phyloP scores from a whole-genome alignment of 2,113 vertebrate genomes.

The Dunckerocampus dactyliophorus region DNA sequence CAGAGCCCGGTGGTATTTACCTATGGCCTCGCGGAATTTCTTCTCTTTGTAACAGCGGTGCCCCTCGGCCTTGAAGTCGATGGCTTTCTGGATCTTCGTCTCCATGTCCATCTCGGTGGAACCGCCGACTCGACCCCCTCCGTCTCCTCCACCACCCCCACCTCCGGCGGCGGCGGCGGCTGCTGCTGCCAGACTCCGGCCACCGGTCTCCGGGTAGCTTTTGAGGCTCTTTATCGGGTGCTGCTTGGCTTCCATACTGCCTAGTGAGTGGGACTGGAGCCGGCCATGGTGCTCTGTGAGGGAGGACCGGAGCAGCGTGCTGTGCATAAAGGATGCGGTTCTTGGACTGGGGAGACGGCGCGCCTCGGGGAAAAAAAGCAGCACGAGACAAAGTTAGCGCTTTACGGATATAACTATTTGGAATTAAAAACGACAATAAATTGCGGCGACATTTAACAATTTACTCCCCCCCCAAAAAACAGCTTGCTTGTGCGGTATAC shows the following conservation, averaged over 20 bases:
- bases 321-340: slow-evolving; percentile 74
- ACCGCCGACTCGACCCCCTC: slow-evolving; percentile 47
- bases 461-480: no score
- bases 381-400: not conserved
- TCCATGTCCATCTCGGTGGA: slow-evolving; percentile 78
- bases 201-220: slow-evolving; percentile 74
- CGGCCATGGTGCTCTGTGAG: slow-evolving; percentile 76
- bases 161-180: slow-evolving; percentile 49
- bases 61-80: slow-evolving; percentile 87
- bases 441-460: not conserved
- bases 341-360: slow-evolving; percentile 34
- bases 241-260: slow-evolving; percentile 76
- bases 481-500: slow-evolving; percentile 29
- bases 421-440: not conserved
- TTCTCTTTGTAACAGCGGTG: slow-evolving; percentile 90
- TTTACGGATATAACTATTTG: no score
- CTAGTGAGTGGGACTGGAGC: slow-evolving; percentile 64
- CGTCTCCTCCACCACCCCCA: slow-evolving; percentile 44
- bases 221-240: slow-evolving; percentile 72
- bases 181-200: slow-evolving; percentile 73
- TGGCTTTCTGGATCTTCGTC: slow-evolving; percentile 82
- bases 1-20: slow-evolving; percentile 89
- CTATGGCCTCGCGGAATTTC: slow-evolving; percentile 90
- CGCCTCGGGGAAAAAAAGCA: not conserved
- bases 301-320: slow-evolving; percentile 68